Percentiles rank a stretch among this genome's conserved stretches.
phyloP scores from a whole-genome alignment of 2,888 invertebrate species.

The Notodonta dromedarius region DNA sequence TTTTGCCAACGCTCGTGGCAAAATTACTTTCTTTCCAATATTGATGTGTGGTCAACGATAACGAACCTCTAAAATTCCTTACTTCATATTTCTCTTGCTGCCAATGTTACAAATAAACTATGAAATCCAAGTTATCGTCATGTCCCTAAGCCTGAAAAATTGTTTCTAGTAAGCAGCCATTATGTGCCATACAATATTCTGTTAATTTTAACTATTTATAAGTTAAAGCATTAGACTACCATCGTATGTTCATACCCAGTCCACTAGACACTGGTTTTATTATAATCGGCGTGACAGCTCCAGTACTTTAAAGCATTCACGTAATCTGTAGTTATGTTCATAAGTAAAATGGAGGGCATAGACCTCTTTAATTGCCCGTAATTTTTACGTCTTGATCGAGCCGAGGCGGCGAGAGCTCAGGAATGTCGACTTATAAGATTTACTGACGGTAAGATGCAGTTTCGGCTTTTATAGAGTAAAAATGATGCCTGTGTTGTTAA shows the following conservation, averaged over 20 bases:
- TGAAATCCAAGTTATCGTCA: too few species aligned
- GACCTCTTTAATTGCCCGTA: conserved; percentile 68
- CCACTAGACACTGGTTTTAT: conserved; percentile 3
- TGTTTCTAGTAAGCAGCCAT: not conserved
- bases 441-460: conserved; percentile 10
- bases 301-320: not conserved
- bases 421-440: conserved; percentile 45
- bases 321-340: conserved; percentile 21
- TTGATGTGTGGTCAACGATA: not conserved
- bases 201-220: not conserved
- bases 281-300: conserved; percentile 4
- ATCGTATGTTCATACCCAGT: not conserved
- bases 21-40: not conserved
- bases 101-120: too few species aligned
- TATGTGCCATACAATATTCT: not conserved
- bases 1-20: not conserved
- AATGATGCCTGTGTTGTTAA: not conserved
- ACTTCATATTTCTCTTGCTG: not conserved
- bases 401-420: conserved; percentile 42
- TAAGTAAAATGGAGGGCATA: conserved; percentile 43
- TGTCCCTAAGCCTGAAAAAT: too few species aligned
- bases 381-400: conserved; percentile 69
- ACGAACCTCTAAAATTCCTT: not conserved
- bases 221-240: not conserved
- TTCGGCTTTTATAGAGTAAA: conserved; percentile 1